phyloP scores from a whole-genome alignment of 2,113 vertebrate genomes.

The Protobothrops flavoviridis region DNA sequence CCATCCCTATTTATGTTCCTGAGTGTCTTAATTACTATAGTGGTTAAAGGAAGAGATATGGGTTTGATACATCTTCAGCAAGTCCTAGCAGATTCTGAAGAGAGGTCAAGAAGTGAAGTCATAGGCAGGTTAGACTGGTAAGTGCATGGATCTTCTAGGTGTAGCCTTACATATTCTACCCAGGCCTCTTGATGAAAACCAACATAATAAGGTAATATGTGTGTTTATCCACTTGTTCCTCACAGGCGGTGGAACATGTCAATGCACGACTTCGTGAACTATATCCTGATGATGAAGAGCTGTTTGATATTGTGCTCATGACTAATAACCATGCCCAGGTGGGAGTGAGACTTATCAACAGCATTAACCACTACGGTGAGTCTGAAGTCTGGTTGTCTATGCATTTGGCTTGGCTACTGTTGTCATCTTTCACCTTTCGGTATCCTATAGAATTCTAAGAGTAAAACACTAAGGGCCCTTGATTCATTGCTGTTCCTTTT shows the following conservation, averaged over 20 bases:
- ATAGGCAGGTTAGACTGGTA: slow-evolving; percentile 24
- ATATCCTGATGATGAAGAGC: slow-evolving; percentile 89
- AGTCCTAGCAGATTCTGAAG: neutral
- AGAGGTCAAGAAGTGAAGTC: slow-evolving; percentile 9
- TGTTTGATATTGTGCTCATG: slow-evolving; percentile 97
- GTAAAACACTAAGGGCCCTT: neutral
- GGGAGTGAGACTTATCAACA: slow-evolving; percentile 96
- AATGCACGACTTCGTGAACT: slow-evolving; percentile 83
- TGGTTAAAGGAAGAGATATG: neutral
- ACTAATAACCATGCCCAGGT: slow-evolving; percentile 97
- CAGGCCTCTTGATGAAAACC: slow-evolving; percentile 11
- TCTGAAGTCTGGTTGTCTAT: slow-evolving; percentile 58
- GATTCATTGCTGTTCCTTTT: slow-evolving; percentile 32
- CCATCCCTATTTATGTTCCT: neutral
- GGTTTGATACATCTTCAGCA: slow-evolving; percentile 12
- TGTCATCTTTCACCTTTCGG: neutral
- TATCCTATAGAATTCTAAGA: neutral
- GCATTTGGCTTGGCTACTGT: slow-evolving; percentile 1
- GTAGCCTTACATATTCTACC: neutral
- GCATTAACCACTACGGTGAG: slow-evolving; percentile 95
- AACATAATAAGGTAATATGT: neutral
- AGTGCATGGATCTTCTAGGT: slow-evolving; percentile 17
- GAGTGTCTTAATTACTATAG: neutral
- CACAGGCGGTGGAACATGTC: slow-evolving; percentile 81
- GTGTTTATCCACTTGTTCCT: slow-evolving; percentile 27